phyloP scores from a whole-genome alignment of 2,113 vertebrate species.

The Speoplatyrhinus poulsoni region DNA sequence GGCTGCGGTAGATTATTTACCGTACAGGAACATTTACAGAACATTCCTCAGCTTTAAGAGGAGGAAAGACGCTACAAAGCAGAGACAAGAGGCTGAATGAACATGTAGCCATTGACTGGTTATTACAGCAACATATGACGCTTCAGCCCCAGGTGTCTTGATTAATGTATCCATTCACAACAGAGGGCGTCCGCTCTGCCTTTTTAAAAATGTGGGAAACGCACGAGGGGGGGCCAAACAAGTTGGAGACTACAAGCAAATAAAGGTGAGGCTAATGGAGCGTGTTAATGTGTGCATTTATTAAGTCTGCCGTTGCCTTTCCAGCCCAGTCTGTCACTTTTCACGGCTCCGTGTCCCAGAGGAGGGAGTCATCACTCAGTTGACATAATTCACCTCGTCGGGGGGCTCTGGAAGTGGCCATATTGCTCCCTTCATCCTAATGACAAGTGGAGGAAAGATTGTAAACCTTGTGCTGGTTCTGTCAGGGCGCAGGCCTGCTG shows the following conservation, averaged over 20 bases:
- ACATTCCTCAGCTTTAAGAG: background rate
- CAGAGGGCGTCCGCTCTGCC: constrained; percentile 11
- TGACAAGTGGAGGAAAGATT: constrained; percentile 48
- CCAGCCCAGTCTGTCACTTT: constrained; percentile 43
- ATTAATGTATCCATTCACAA: constrained; percentile 21
- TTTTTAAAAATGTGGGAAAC: constrained; percentile 42
- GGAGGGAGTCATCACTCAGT: constrained; percentile 66
- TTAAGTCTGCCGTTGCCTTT: constrained; percentile 43
- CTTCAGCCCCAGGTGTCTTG: constrained; percentile 29
- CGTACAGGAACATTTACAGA: no score
- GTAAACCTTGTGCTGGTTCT: constrained; percentile 24
- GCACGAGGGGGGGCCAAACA: constrained; percentile 45
- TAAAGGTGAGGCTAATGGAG: constrained; percentile 65
- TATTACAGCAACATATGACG: background rate
- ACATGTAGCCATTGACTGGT: background rate
- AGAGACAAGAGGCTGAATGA: background rate
- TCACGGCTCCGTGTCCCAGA: constrained; percentile 30
- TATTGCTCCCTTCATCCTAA: constrained; percentile 55
- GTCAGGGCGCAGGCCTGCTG: background rate
- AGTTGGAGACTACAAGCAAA: constrained; percentile 58
- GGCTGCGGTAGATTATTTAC: no score
- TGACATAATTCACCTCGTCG: constrained; percentile 66
- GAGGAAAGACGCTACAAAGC: background rate
- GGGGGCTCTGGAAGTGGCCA: constrained; percentile 21
- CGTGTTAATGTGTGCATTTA: constrained; percentile 64